These are phyloP conservation scores for Sparidentex hasta DNA, from an alignment of 2,797 vertebrate genomes.

Conservation along the genomic window DNA sequence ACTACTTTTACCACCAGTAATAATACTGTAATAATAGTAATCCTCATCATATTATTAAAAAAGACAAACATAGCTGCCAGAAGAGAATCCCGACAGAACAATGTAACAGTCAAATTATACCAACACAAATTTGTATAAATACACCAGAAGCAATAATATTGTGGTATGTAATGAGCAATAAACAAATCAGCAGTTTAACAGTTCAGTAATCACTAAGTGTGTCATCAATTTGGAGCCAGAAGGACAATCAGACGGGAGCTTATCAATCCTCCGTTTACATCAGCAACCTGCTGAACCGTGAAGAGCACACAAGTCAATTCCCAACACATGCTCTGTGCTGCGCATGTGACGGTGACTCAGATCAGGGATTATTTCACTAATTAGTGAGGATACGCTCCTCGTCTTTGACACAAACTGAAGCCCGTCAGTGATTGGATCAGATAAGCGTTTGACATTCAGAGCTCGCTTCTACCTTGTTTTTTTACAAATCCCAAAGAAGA, in stretches of 20 bases:
- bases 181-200: conserved; percentile 13
- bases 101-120: background rate
- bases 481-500: conserved; percentile 55
- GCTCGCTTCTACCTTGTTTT: conserved; percentile 27
- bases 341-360: conserved; percentile 9
- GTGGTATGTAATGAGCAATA: conserved; percentile 13
- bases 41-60: background rate
- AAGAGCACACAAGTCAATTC: conserved; percentile 49
- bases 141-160: conserved; percentile 5
- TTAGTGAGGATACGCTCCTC: conserved; percentile 45
- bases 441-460: conserved; percentile 64
- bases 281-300: conserved; percentile 41
- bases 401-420: conserved; percentile 32
- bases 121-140: background rate
- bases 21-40: too few relatives aligned
- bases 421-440: conserved; percentile 37
- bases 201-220: conserved; percentile 35
- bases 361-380: conserved; percentile 60
- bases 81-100: background rate
- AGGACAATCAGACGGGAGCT: conserved; percentile 49
- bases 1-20: background rate
- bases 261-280: conserved; percentile 50
- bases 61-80: background rate
- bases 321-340: conserved; percentile 32
- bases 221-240: conserved; percentile 39